Evolutionary conservation across 1,140 invertebrate genomes (phyloP).

Genomic region (Drosophila aff.): DNA sequence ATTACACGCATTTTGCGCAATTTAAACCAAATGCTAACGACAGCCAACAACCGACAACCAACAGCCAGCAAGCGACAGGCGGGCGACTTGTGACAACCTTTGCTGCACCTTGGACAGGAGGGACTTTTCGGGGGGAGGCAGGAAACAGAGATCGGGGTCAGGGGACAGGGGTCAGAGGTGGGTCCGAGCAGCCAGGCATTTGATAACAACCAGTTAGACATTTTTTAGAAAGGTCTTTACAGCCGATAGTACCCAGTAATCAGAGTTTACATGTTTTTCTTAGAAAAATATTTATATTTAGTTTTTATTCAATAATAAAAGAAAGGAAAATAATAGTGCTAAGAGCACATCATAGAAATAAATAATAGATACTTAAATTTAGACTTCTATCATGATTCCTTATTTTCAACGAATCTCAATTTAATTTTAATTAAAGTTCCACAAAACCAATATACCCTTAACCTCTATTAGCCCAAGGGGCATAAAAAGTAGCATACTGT

Average conservation of each 20-base stretch:
- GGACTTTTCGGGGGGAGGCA: neutral
- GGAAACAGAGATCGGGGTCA: conserved; percentile 4
- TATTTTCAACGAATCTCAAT: neutral
- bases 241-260: conserved; percentile 1
- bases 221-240: neutral
- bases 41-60: conserved; percentile 61
- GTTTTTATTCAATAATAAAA: too few relatives aligned
- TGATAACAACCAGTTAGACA: conserved; percentile 70
- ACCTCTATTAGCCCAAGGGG: neutral
- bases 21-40: conserved; percentile 84
- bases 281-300: neutral
- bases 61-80: conserved; percentile 66
- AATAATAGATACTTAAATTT: too few relatives aligned
- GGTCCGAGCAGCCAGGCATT: conserved; percentile 51
- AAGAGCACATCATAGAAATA: too few relatives aligned
- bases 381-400: too few relatives aligned
- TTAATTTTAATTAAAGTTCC: neutral
- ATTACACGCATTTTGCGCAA: conserved; percentile 84
- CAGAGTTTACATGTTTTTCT: neutral
- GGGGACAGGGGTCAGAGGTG: conserved; percentile 7
- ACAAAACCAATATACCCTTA: conserved; percentile 32
- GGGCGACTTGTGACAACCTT: conserved; percentile 70
- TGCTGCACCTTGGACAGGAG: conserved; percentile 70
- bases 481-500: conserved; percentile 69
- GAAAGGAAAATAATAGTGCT: neutral